Evolutionary conservation across 2,797 vertebrate genomes (phyloP), one percentile per base, ranked within the genome.

Genomic region (Sarcophilus harrisii): DNA sequence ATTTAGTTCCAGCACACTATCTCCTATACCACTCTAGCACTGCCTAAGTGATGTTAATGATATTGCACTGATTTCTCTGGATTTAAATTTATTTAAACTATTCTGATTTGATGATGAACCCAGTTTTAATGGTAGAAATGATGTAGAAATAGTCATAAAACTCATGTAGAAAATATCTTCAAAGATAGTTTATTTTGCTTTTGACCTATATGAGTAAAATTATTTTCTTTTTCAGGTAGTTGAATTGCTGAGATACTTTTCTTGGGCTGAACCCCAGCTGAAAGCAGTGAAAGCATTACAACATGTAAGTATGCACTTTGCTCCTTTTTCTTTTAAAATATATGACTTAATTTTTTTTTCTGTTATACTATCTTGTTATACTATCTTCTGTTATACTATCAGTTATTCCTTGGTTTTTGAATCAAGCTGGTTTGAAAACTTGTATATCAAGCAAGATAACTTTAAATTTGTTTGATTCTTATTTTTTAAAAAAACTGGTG

Each of bases 271-370:
- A 93, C 99, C 99, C 93, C 99, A 99, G 98, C 99, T 99, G 95
- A 99, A 99, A 98, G 99, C 99, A 73, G 99, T 99, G 96, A 99
- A 99, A 98, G 99, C 99, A 93, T 98, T 99, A 96, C 99, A 99
- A 94, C 99, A 99, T 98, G 99, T 99, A 98, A 99, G 99, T 99
- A 99, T 99, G 16, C 91, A 38, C 66, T 73, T 54, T 57, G 14
- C 29, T n/a, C 24, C 52, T 28, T 87, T 90, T 38, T 58, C 91
- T 95, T 91, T 95, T 32, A n/a, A 16, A 94, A 52, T 28, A 4
- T 60, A n/a, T n/a, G 66, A 16, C 93, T 94, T 58, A 94, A 24
- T 94, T 29, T 89, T 89, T 92, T 94, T 92, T 54, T 81, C 45
- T 81, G 73, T 11, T 81, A 45, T 27, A 81, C 0, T 24, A 91